Evolutionary conservation across 2,113 vertebrate genomes (phyloP).

Genomic region (Ellobius talpinus): DNA sequence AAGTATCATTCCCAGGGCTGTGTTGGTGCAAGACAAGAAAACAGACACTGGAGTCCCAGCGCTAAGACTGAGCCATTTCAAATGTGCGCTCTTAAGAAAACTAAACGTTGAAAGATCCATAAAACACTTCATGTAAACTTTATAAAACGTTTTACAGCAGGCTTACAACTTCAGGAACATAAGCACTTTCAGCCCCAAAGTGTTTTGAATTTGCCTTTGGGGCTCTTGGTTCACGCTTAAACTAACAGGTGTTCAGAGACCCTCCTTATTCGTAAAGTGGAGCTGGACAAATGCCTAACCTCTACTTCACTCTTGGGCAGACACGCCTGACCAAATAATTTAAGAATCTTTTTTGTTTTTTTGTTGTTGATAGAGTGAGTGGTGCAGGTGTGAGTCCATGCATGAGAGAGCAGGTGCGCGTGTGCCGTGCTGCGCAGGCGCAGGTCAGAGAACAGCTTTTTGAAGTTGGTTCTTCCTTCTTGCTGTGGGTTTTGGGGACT

Average conservation of each 20-base stretch:
- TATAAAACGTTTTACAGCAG: conserved; percentile 66
- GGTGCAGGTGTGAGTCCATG: neutral
- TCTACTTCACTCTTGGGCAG: neutral
- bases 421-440: too few species aligned
- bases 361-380: neutral
- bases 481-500: neutral
- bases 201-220: conserved; percentile 26
- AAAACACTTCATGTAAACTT: conserved; percentile 65
- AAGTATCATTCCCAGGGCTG: neutral
- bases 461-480: neutral
- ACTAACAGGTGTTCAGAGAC: conserved; percentile 19
- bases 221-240: conserved; percentile 55
- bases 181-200: neutral
- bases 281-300: conserved; percentile 52
- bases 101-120: conserved; percentile 13
- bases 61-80: conserved; percentile 29
- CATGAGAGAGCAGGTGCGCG: too few species aligned
- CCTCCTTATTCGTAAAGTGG: conserved; percentile 35
- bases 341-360: neutral
- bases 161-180: neutral
- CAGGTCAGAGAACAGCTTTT: neutral
- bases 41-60: neutral
- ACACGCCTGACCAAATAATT: neutral
- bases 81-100: conserved; percentile 45
- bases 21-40: conserved; percentile 27